Percentiles rank a stretch among this genome's conserved stretches.
These are phyloP conservation scores for Rhinophrynus dorsalis DNA, from an alignment of 2,797 vertebrate genomes.

Conservation along the genomic window DNA sequence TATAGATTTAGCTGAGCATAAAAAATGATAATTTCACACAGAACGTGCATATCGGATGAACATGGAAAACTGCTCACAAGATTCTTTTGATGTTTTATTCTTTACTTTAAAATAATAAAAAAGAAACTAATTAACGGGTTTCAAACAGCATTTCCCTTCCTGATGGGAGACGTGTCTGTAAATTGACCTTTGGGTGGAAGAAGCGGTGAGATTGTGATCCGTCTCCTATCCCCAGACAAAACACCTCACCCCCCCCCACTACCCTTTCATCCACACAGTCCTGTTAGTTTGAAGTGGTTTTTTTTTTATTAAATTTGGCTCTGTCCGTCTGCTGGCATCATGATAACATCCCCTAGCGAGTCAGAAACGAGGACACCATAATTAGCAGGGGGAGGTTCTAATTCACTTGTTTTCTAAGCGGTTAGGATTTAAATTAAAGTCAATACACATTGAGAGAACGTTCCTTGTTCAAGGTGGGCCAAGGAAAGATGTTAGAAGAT, in stretches of 20 bases:
- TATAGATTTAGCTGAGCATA: not conserved
- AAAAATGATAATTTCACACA: not conserved
- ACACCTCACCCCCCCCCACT: not conserved
- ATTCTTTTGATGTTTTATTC: constrained; percentile 27
- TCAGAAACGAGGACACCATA: constrained; percentile 62
- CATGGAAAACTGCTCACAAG: not conserved
- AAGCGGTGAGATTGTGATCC: not conserved
- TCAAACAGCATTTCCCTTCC: not conserved
- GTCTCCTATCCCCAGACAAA: rapidly evolving
- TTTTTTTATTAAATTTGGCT: constrained; percentile 39
- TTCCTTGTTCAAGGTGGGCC: constrained; percentile 24
- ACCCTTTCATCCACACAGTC: not conserved
- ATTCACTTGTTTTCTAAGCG: constrained; percentile 51
- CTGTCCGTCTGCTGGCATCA: constrained; percentile 40
- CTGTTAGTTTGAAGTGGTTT: constrained; percentile 19
- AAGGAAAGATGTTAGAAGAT: constrained; percentile 52
- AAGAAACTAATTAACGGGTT: not conserved
- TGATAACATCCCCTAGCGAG: constrained; percentile 58
- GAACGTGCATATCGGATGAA: not conserved
- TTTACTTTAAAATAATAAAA: constrained; percentile 14
- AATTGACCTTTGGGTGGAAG: not conserved
- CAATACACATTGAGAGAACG: constrained; percentile 44
- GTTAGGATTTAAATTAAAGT: constrained; percentile 59
- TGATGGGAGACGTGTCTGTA: not conserved
- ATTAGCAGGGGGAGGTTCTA: constrained; percentile 43